Percentiles rank a stretch among this genome's conserved stretches.
Conservation (phyloP, 2,797 vertebrate species). For the Enteromius thamalakanensis region DNA sequence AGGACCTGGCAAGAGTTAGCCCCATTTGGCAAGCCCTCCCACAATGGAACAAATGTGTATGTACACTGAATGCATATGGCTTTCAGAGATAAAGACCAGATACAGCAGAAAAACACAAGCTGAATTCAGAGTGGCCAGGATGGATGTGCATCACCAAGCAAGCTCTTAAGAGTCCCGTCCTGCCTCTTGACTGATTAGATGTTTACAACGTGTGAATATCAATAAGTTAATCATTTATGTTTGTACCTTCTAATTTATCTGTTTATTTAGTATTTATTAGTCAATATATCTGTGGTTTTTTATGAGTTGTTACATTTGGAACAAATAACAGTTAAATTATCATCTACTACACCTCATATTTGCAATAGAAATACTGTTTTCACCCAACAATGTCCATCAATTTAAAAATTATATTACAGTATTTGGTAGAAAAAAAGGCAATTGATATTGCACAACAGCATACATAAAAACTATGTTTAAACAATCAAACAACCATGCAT, state of each 20-base stretch:
- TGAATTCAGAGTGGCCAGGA: constrained; percentile 49
- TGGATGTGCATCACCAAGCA: constrained; percentile 32
- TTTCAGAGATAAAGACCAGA: constrained; percentile 63
- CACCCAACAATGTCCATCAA: background rate
- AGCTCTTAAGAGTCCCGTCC: constrained; percentile 28
- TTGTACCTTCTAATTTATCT: background rate
- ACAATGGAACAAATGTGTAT: constrained; percentile 60
- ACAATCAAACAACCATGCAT: background rate
- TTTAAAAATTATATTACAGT: background rate
- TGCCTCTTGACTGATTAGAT: background rate
- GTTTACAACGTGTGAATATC: background rate
- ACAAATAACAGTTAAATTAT: background rate
- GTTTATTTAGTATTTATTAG: background rate
- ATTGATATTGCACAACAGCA: background rate
- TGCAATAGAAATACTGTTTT: background rate
- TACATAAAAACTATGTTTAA: background rate
- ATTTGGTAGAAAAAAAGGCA: background rate
- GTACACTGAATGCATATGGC: constrained; percentile 61
- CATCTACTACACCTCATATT: background rate
- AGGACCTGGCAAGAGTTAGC: constrained; percentile 53
- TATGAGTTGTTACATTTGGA: background rate
- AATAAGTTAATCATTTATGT: background rate
- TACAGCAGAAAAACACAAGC: constrained; percentile 46
- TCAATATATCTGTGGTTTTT: background rate
- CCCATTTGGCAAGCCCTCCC: constrained; percentile 58